A percentile compares a stretch with the other conserved stretches of the same genome.
phyloP scores from a whole-genome alignment of 2,113 vertebrate species.

The Coregonus clupeaformis region DNA sequence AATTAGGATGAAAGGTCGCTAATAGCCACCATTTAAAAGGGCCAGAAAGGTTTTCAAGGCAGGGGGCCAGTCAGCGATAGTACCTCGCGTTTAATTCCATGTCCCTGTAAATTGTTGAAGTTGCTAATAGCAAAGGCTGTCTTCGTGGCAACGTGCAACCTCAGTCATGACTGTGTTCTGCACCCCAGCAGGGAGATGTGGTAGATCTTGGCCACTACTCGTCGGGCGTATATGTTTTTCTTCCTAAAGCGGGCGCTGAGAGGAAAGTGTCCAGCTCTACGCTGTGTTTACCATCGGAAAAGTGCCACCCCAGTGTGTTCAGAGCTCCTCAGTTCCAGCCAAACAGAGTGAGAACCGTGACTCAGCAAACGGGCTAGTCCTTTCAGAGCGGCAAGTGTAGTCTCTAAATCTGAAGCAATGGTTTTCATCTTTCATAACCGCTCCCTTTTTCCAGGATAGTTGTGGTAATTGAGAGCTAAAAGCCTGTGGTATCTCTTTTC shows the following conservation, averaged over 20 bases:
- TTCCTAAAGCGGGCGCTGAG: background rate
- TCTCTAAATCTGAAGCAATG: background rate
- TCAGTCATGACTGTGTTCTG: background rate
- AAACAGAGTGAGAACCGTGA: background rate
- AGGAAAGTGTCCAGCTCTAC: background rate
- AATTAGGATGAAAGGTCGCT: no score
- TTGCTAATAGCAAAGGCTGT: background rate
- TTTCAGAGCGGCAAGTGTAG: background rate
- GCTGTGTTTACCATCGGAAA: background rate
- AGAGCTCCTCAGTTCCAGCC: background rate
- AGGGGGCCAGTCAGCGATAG: no score
- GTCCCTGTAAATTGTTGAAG: background rate
- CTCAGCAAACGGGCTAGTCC: background rate
- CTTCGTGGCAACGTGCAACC: background rate
- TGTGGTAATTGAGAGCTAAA: background rate
- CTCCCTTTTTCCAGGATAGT: background rate
- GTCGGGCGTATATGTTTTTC: background rate
- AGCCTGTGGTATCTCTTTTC: slow-evolving; percentile 2
- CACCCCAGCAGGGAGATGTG: background rate
- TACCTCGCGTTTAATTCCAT: no score
- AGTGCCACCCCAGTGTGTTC: background rate
- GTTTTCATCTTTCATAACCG: background rate
- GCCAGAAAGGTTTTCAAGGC: no score
- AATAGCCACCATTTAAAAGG: no score
- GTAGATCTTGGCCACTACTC: background rate